Percentiles rank a stretch among this genome's conserved stretches.
Evolutionary conservation across 1,140 invertebrate species (phyloP).

Genomic region (Aphaenogaster floridana): DNA sequence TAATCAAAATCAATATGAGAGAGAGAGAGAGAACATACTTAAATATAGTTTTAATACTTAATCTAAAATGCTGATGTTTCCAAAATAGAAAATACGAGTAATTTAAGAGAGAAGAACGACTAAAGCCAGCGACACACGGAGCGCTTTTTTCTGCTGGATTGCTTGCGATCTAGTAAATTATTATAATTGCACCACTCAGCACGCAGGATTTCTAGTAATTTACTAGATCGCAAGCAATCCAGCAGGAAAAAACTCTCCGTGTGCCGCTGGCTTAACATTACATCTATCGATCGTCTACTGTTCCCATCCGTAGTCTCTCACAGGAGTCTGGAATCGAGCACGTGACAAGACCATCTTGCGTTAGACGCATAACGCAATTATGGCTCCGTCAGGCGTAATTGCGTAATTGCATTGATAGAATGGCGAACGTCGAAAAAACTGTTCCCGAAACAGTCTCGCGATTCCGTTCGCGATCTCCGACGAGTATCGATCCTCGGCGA

Average conservation of each 20-base stretch:
- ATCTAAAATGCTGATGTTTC: not conserved
- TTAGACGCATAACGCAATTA: slow-evolving; percentile 29
- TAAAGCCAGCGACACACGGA: too few relatives aligned
- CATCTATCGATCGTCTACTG: not conserved
- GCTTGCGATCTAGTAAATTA: too few relatives aligned
- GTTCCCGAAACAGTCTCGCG: not conserved
- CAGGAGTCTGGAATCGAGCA: slow-evolving; percentile 10
- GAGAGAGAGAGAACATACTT: not conserved
- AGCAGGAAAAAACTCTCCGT: too few relatives aligned
- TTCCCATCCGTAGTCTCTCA: not conserved
- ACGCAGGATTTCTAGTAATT: too few relatives aligned
- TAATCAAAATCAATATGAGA: not conserved
- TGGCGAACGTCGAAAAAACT: slow-evolving; percentile 24
- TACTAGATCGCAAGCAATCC: too few relatives aligned
- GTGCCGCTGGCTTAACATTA: not conserved
- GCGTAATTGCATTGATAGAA: slow-evolving; percentile 26
- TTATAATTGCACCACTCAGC: too few relatives aligned
- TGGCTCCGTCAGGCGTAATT: slow-evolving; percentile 8
- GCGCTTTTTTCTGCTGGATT: too few relatives aligned
- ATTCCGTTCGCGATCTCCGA: not conserved
- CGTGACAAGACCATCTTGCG: slow-evolving; percentile 34
- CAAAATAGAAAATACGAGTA: not conserved
- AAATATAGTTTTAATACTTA: not conserved
- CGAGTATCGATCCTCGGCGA: slow-evolving; percentile 50
- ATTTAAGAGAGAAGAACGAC: not conserved